Evolutionary conservation across 2,888 invertebrate genomes (phyloP), one percentile per base, ranked within the genome.

Genomic region (Torymus auratus): DNA sequence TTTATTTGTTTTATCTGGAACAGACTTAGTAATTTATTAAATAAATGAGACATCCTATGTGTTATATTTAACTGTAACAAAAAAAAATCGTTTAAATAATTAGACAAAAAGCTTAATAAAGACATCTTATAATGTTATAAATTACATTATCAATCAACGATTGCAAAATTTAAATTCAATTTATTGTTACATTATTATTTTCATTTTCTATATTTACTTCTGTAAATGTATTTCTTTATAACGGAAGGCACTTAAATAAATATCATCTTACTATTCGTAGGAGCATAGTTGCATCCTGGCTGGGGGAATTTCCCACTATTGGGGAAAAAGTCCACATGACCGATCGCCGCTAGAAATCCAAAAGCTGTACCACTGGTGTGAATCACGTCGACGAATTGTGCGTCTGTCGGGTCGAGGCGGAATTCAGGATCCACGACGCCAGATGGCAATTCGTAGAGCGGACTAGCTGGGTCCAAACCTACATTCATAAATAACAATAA

Each of bases 281-380:
- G 87, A 11, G 81, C 20, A 62, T 86, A 89, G 50, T 88, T 86
- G 86, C 95, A 95, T 0, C 95, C 95, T 0, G 95, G 95, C 86
- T 96, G 96, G 0, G 92, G 92, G 0, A 94, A 92, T 56, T 85
- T 89, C 0, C 96, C 96, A 23, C 93, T 93, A 87, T 96, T 96
- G 0, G 96, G 96, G 90, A 94, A 96, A 87, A 95, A 96, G 89
- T 96, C 96, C 0, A 91, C 94, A 86, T 95, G 93, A 0, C 96
- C 96, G 17, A 94, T 92, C 4, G 95, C 92, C 20, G 88, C 84
- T n/a, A 87, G 85, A 84, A 94, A 93, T 0, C 95, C 95, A 58
- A 94, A 91, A 58, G 93, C 91, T 0, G 95, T 95, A 0, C 93
- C 94, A 85, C 94, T 94, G 0, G 95, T 95, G 86, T 96, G 96